Conservation (phyloP, 2,797 vertebrate species). For the Anabacerthia variegaticeps region DNA sequence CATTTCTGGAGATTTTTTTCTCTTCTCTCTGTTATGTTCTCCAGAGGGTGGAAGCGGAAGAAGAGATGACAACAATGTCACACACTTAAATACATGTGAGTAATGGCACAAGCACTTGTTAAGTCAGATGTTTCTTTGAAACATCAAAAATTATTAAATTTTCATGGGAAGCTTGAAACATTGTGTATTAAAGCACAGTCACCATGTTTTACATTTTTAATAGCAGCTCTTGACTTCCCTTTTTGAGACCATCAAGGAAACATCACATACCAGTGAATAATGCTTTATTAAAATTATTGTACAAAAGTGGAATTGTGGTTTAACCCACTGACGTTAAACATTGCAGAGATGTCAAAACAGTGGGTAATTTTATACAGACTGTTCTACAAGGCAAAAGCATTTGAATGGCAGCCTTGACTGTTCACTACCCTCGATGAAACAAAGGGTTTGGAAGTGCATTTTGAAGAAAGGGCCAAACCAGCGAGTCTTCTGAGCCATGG, state of each 20-base stretch:
- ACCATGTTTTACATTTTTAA: neutral
- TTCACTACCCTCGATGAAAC: neutral
- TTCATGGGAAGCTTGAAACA: conserved; percentile 15
- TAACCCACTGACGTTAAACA: neutral
- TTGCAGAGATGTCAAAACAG: neutral
- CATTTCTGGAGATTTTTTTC: neutral
- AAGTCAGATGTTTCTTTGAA: conserved; percentile 27
- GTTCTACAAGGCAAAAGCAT: neutral
- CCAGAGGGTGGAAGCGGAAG: neutral
- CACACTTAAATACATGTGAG: neutral
- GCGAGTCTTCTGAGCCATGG: neutral
- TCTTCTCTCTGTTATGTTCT: neutral
- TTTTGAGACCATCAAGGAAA: neutral
- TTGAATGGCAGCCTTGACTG: neutral
- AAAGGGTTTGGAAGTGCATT: neutral
- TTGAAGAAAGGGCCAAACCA: neutral
- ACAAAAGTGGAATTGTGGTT: neutral
- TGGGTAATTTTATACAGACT: neutral
- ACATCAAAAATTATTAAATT: conserved; percentile 22
- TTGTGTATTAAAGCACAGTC: neutral
- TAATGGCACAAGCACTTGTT: conserved; percentile 26
- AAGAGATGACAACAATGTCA: neutral
- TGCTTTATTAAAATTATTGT: neutral
- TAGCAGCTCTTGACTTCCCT: neutral
- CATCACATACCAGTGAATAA: neutral